Percentiles rank a stretch among this genome's conserved stretches.
phyloP scores from a whole-genome alignment of 2,113 vertebrate genomes.

The Hippolais icterina region DNA sequence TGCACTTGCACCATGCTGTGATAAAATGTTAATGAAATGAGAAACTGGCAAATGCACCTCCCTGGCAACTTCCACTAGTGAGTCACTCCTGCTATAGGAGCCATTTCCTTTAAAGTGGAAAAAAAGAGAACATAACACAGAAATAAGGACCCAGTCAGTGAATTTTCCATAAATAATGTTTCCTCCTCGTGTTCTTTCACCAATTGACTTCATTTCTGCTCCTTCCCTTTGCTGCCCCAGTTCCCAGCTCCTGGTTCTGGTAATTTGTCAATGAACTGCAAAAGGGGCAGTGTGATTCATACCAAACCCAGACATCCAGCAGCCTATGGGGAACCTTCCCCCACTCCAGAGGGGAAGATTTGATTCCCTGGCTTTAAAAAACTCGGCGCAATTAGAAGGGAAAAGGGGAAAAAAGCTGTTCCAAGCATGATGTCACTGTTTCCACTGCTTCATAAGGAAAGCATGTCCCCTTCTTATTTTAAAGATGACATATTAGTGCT shows the following conservation, averaged over 20 bases:
- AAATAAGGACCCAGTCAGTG: conserved; percentile 18
- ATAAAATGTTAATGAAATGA: conserved; percentile 18
- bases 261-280: conserved; percentile 49
- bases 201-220: neutral
- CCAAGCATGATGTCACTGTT: conserved; percentile 74
- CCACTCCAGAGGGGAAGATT: conserved; percentile 41
- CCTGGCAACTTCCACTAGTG: neutral
- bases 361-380: conserved; percentile 66
- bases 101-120: conserved; percentile 7
- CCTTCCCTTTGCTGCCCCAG: neutral
- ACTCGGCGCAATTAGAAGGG: conserved; percentile 59
- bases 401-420: conserved; percentile 36
- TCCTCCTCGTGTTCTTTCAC: neutral
- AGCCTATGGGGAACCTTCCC: conserved; percentile 44
- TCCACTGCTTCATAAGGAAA: conserved; percentile 76
- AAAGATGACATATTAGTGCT: conserved; percentile 64
- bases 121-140: conserved; percentile 10
- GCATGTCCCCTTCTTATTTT: conserved; percentile 48
- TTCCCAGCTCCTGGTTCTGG: conserved; percentile 37
- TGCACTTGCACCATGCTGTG: neutral
- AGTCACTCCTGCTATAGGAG: conserved; percentile 31
- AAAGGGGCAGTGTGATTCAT: conserved; percentile 44
- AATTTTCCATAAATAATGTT: conserved; percentile 43
- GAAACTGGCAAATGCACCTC: neutral
- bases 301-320: conserved; percentile 52